Evolutionary conservation across 35 echinoderm and acorn worm genomes (phyloP), one percentile per base, ranked within the genome.

Genomic region (Apostichopus japonicus): DNA sequence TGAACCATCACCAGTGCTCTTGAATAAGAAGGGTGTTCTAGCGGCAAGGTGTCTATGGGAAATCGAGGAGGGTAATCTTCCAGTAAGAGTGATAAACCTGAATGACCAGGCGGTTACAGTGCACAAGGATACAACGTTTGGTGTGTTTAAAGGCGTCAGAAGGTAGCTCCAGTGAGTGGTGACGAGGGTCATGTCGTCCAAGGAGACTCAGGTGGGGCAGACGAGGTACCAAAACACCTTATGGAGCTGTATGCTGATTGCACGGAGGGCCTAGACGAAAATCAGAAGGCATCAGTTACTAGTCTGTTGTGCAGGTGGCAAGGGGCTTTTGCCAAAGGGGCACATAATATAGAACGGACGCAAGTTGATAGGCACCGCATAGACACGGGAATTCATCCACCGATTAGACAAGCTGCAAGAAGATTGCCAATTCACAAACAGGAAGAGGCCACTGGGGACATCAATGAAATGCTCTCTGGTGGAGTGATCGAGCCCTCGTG

Each of bases 81-180:
- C 80, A n/a, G n/a, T n/a, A n/a, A n/a, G n/a, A n/a, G n/a, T n/a
- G n/a, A n/a, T n/a, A n/a, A n/a, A n/a, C n/a, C 33, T 84, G 33
- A 84, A 84, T 56, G 80, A 84, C 80, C 80, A 84, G 80, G 80
- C 80, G 11, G 80, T 84, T 53, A 84, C 80, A 7, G 80, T 84
- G 80, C 54, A 84, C 33, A 84, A 84, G 80, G 33, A 53, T n/a
- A n/a, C n/a, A n/a, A n/a, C n/a, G n/a, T n/a, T n/a, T n/a, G n/a
- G n/a, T n/a, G n/a, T n/a, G n/a, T 23, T 79, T 23, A 19, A 79
- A 19, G 77, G 77, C 27, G 77, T 44, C n/a, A 52, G 61, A 54
- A 86, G 58, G 54, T 56, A 8, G 19, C 9, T 9, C 22, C 83
- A 53, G 11, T 23, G 6, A 6, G 83, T 27, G 9, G 10, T 86